Evolutionary conservation across 2,797 vertebrate species (phyloP), one percentile per base, ranked within the genome.

Genomic region (Vultur gryphus): DNA sequence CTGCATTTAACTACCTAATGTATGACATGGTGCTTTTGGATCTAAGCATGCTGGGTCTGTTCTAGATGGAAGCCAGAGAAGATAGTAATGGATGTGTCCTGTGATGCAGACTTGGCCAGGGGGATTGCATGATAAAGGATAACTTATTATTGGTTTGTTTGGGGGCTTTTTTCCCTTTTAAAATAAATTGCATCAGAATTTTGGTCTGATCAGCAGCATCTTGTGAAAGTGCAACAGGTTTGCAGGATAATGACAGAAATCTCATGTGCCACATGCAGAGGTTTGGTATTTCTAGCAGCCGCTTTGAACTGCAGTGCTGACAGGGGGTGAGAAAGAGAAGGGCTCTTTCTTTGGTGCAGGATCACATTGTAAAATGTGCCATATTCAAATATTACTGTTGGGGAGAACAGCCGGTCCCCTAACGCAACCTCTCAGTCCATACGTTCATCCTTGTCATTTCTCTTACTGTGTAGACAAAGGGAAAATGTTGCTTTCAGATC

Each of bases 141-240:
- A 43, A 55, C 12, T 54, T 19, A 21, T 11, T 39, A 7, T 35
- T 79, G 1, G 2, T n/a, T 85, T 51, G 8, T 12, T 54, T 86
- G 5, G 13, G 4, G 0, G 1, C 8, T 81, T 70, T 54, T 33
- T 39, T 2, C 16, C 5, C 6, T 21, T 78, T 77, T 43, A 1
- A 58, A 82, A 84, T 17, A 59, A 84, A 54, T 37, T 44, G 5
- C 23, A 26, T 55, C 41, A 16, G 25, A 77, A 43, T 78, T 80
- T 59, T 57, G 25, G 23, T 57, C 37, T 57, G 28, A 33, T 33
- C 16, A n/a, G 24, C 59, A 49, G 44, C 29, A 9, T 65, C 48
- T 66, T 61, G 37, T 70, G 37, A 51, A 67, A 84, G 19, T 28
- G 28, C 41, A 69, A 6, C 8, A 23, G 44, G 26, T 78, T 62